Evolutionary conservation across 2,888 invertebrate genomes (phyloP).

Genomic region (Baccha elongata): DNA sequence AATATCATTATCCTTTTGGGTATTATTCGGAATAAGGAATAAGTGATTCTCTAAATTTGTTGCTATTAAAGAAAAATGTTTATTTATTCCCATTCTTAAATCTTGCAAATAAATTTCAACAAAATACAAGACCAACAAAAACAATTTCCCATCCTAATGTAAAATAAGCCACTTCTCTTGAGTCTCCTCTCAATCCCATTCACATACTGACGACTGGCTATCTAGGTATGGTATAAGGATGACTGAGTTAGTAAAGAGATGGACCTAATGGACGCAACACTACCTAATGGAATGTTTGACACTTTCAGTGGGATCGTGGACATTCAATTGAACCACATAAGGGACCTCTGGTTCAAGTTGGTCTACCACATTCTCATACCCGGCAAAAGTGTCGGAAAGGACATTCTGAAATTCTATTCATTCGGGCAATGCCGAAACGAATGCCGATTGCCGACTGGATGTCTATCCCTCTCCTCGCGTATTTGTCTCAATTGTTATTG

Average conservation of each 20-base stretch:
- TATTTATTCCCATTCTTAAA: no score
- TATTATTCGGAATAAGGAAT: no score
- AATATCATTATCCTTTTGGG: no score
- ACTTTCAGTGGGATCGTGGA: slow-evolving; percentile 62
- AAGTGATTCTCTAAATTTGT: no score
- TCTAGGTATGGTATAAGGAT: no score
- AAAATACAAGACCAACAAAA: background rate
- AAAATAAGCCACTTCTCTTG: background rate
- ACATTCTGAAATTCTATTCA: slow-evolving; percentile 63
- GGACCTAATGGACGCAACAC: slow-evolving; percentile 63
- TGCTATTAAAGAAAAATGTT: no score
- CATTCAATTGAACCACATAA: slow-evolving; percentile 66
- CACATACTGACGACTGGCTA: background rate
- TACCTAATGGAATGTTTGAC: slow-evolving; percentile 71
- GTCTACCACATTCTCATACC: slow-evolving; percentile 61
- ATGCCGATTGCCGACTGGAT: slow-evolving; percentile 20
- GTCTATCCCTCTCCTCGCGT: slow-evolving; percentile 18
- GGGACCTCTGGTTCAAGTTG: slow-evolving; percentile 61
- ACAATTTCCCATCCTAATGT: background rate
- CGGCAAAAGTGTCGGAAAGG: slow-evolving; percentile 12
- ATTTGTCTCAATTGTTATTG: slow-evolving; percentile 67
- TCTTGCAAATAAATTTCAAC: no score
- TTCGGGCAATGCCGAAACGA: slow-evolving; percentile 41
- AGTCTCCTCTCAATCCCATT: background rate
- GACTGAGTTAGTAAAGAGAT: slow-evolving; percentile 29